Percentiles rank a stretch among this genome's conserved stretches.
Evolutionary conservation across 1,140 invertebrate genomes (phyloP).

Genomic region (Drosophila pseudoobscura): DNA sequence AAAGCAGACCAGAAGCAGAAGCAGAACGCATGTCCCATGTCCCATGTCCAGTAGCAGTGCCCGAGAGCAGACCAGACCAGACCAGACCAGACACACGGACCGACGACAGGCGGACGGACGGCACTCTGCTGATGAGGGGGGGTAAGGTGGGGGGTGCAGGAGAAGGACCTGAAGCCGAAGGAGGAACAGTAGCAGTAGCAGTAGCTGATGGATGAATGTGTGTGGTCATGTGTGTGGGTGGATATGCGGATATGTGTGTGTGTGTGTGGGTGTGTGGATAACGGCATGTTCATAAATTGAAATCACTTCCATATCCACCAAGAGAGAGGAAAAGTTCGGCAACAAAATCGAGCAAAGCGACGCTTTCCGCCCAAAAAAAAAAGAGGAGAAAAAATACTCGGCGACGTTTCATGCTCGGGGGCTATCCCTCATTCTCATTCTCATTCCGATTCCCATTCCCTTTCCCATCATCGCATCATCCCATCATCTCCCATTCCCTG

Average conservation of each 20-base stretch:
- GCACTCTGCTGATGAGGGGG: too few species aligned
- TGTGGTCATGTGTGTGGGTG: slow-evolving; percentile 41
- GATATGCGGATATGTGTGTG: neutral
- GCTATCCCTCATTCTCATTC: neutral
- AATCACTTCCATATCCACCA: slow-evolving; percentile 80
- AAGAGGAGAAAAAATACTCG: neutral
- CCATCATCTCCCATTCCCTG: neutral
- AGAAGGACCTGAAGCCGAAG: too few species aligned
- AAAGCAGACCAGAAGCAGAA: slow-evolving; percentile 49
- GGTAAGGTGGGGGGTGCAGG: too few species aligned
- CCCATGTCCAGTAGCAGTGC: slow-evolving; percentile 50
- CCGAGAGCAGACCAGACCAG: neutral
- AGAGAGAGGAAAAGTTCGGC: slow-evolving; percentile 65
- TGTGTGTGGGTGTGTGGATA: slow-evolving; percentile 69
- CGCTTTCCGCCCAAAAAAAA: slow-evolving; percentile 32
- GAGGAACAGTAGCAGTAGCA: slow-evolving; percentile 14
- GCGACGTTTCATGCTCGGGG: neutral
- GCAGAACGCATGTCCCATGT: slow-evolving; percentile 35
- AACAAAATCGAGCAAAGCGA: slow-evolving; percentile 65
- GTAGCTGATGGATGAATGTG: slow-evolving; percentile 67
- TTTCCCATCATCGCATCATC: neutral
- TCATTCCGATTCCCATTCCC: neutral
- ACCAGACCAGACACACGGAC: too few species aligned
- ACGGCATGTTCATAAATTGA: slow-evolving; percentile 83
- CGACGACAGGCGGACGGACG: neutral